phyloP scores from a whole-genome alignment of 2,888 invertebrate genomes.

The Agrotis ipsilon region DNA sequence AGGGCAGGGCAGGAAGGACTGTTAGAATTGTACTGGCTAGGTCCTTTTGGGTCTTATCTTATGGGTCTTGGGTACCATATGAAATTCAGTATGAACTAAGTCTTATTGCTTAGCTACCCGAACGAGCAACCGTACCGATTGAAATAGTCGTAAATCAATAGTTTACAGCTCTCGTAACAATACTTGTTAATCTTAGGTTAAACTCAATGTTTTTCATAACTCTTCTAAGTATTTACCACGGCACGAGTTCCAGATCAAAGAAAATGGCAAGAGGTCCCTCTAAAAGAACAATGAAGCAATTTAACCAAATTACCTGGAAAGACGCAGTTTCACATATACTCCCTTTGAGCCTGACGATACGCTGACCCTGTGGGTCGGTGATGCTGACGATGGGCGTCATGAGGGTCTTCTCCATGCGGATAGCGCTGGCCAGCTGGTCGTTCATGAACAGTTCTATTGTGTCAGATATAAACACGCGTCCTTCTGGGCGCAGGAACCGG shows the following conservation, averaged over 20 bases:
- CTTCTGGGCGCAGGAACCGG: conserved; percentile 70
- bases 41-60: no score
- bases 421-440: conserved; percentile 69
- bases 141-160: background rate
- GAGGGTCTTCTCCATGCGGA: conserved; percentile 74
- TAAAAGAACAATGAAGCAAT: no score
- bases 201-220: background rate
- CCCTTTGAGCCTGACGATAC: conserved; percentile 74
- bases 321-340: background rate
- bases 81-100: no score
- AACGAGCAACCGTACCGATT: no score
- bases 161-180: background rate
- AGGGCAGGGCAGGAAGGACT: no score
- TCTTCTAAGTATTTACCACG: background rate
- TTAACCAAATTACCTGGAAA: conserved; percentile 19
- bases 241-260: background rate
- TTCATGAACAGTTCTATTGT: conserved; percentile 75
- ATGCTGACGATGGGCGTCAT: conserved; percentile 74
- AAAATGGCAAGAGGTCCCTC: no score
- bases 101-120: no score
- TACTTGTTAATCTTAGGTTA: no score
- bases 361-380: conserved; percentile 70
- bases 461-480: conserved; percentile 69
- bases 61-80: no score
- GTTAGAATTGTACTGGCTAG: no score